Conservation (phyloP, 2,113 vertebrate genomes). For the Nycticryphes semicollaris region DNA sequence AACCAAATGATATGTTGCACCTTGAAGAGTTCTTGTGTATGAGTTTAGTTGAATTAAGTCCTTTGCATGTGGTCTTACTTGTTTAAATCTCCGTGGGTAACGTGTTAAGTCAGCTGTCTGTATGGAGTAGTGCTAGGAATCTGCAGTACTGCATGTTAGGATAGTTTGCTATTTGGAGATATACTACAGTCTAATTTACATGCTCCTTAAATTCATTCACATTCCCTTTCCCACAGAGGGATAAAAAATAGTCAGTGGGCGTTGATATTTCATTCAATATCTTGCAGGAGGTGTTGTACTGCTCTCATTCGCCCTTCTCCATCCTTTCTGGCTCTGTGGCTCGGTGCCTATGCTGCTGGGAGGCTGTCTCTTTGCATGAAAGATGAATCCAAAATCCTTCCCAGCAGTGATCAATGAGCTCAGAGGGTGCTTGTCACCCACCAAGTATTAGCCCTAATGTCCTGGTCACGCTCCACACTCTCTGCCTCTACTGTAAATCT, state of each 20-base stretch:
- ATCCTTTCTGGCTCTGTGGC: not conserved
- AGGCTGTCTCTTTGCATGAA: not conserved
- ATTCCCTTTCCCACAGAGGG: not conserved
- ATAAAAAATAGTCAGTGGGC: not conserved
- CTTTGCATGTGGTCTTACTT: not conserved
- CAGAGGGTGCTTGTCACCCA: not conserved
- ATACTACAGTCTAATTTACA: not conserved
- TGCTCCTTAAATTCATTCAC: not conserved
- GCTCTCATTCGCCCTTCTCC: fast-evolving
- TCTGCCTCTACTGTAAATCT: slow-evolving; percentile 10
- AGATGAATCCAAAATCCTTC: slow-evolving; percentile 26
- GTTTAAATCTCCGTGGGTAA: not conserved
- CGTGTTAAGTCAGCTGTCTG: not conserved
- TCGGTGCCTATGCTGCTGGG: slow-evolving; percentile 12
- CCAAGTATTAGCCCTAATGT: slow-evolving; percentile 1
- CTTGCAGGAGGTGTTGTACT: not conserved
- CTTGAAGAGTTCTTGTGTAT: not conserved
- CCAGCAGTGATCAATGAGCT: slow-evolving; percentile 36
- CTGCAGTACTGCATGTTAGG: not conserved
- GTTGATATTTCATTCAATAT: not conserved
- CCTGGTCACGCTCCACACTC: not conserved
- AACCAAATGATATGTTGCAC: not conserved
- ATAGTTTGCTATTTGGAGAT: not conserved
- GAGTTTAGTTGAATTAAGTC: not conserved
- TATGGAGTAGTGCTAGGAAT: not conserved